phyloP scores from a whole-genome alignment of 53 echinoderm and acorn worm genomes.

The Arbacia lixula region DNA sequence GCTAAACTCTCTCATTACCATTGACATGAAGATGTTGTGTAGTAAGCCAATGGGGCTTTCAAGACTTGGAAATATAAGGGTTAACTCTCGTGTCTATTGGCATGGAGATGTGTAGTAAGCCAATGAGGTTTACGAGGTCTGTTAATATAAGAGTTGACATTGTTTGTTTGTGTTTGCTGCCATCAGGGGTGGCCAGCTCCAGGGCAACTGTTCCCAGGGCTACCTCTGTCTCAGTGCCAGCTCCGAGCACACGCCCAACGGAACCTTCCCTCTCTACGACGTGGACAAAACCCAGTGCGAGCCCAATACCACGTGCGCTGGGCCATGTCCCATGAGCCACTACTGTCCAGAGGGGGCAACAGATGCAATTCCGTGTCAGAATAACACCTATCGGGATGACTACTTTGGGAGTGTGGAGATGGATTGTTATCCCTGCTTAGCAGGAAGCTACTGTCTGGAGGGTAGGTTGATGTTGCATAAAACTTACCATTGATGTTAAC shows the following conservation, averaged over 20 bases:
- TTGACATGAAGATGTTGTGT: too few relatives aligned
- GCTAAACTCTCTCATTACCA: too few relatives aligned
- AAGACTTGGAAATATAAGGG: too few relatives aligned
- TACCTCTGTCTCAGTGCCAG: conserved; percentile 94
- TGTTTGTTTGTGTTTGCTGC: too few relatives aligned
- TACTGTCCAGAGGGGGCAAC: conserved; percentile 91
- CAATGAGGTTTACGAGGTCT: too few relatives aligned
- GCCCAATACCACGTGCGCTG: conserved; percentile 91
- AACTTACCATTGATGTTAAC: too few relatives aligned
- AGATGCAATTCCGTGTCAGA: conserved; percentile 86
- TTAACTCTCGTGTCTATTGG: too few relatives aligned
- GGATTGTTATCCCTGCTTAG: conserved; percentile 87
- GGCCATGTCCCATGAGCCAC: conserved; percentile 86
- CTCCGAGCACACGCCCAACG: conserved; percentile 84
- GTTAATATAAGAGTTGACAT: too few relatives aligned
- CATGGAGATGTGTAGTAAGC: too few relatives aligned
- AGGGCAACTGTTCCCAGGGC: conserved; percentile 90
- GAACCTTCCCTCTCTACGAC: conserved; percentile 66
- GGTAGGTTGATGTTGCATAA: too few relatives aligned
- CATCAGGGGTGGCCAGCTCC: conserved; percentile 93
- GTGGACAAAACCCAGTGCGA: conserved; percentile 91
- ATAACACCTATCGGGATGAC: conserved; percentile 76
- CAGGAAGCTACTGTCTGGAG: conserved; percentile 87
- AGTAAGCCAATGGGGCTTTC: too few relatives aligned
- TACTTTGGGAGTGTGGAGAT: conserved; percentile 85